A percentile compares a stretch with the other conserved stretches of the same genome.
Conservation (phyloP, 1,140 invertebrate species). For the Formica exsecta region DNA sequence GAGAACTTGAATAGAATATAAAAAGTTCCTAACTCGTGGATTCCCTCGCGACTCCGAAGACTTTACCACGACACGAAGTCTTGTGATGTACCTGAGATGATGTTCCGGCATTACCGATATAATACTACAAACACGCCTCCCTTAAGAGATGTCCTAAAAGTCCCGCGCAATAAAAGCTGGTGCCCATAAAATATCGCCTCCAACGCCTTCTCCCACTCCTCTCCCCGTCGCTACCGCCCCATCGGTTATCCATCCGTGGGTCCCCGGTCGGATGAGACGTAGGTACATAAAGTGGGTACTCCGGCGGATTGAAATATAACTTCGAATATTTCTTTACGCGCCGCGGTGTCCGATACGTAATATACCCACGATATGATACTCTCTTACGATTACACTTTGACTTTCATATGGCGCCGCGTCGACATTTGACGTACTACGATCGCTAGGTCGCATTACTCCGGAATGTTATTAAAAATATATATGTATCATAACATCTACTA, state of each 20-base stretch:
- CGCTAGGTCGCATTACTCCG: neutral
- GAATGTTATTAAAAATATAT: slow-evolving; percentile 61
- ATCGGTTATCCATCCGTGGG: slow-evolving; percentile 72
- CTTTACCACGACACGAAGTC: neutral
- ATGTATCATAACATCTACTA: neutral
- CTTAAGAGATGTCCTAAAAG: slow-evolving; percentile 76
- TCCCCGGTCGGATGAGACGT: slow-evolving; percentile 66
- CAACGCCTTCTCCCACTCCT: neutral
- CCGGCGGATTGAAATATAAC: slow-evolving; percentile 76
- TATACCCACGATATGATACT: slow-evolving; percentile 57
- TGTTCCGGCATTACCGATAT: slow-evolving; percentile 48
- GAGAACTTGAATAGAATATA: slow-evolving; percentile 21
- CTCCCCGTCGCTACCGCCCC: slow-evolving; percentile 17
- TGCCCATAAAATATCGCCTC: slow-evolving; percentile 70
- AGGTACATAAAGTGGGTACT: slow-evolving; percentile 69
- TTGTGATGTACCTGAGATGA: slow-evolving; percentile 41
- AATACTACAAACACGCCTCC: slow-evolving; percentile 67
- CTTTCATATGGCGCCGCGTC: slow-evolving; percentile 26
- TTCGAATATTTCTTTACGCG: slow-evolving; percentile 71
- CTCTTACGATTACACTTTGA: slow-evolving; percentile 69
- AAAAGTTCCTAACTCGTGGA: neutral
- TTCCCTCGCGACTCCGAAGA: slow-evolving; percentile 1
- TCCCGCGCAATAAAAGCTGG: slow-evolving; percentile 72
- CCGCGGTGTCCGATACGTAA: slow-evolving; percentile 42
- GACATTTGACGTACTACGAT: slow-evolving; percentile 56